A percentile compares a stretch with the other conserved stretches of the same genome.
phyloP scores from a whole-genome alignment of 2,113 vertebrate species.

The Lophura nycthemera region DNA sequence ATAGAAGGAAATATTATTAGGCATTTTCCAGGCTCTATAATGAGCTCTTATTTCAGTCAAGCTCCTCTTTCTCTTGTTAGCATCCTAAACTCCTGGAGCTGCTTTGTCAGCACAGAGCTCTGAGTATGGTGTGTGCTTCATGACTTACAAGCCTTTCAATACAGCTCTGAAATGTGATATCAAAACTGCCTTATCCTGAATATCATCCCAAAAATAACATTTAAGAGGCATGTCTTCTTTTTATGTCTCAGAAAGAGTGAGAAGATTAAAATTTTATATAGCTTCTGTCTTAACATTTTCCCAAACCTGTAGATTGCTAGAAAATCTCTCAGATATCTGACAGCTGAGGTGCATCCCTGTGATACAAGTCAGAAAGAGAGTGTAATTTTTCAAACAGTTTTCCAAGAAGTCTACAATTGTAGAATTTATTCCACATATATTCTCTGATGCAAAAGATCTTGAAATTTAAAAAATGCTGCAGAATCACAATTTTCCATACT shows the following conservation, averaged over 20 bases:
- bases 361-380: not conserved
- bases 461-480: not conserved
- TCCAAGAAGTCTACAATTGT: not conserved
- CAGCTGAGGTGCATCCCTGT: accelerated
- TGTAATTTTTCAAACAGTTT: not conserved
- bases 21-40: not conserved
- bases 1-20: not conserved
- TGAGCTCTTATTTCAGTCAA: not conserved
- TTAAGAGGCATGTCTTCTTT: not conserved
- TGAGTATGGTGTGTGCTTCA: not conserved
- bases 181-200: not conserved
- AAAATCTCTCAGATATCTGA: not conserved
- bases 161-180: not conserved
- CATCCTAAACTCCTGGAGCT: not conserved
- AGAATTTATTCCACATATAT: not conserved
- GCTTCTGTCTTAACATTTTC: not conserved
- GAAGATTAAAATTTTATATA: not conserved
- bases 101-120: not conserved
- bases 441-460: not conserved
- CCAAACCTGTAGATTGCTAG: not conserved
- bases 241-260: not conserved
- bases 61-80: not conserved
- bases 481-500: not conserved
- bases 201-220: not conserved
- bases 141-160: not conserved